Base-by-base conservation (phyloP, 2,797 vertebrate species). In the Sus cebifrons region DNA sequence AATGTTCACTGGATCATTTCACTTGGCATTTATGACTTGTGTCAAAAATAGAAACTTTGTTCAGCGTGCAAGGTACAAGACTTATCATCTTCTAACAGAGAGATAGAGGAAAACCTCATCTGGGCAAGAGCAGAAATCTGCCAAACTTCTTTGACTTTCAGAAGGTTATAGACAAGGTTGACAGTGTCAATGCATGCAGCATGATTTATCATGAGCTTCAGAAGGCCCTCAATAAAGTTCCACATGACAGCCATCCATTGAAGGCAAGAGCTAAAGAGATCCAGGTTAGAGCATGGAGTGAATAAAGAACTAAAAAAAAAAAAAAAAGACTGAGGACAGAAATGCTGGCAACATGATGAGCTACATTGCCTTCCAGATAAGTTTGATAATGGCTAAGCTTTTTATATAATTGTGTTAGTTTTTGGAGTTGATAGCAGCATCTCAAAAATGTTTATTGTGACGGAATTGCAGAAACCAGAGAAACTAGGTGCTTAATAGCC, bases 201-300 rank as follows among this genome's bases (percentile, higher is more conserved):
- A 89, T 98, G 98, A 99, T 99, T 98, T 98, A 98, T 98, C 98
- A 98, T 94, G 97, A 98, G 97, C 98, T 98, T 98, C 96, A 97
- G 98, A 98, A 98, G 98, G 78, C 93, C 98, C 98, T 98, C 98
- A 98, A 98, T 98, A 98, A 98, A 98, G 98, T 98, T 98, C 97
- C 98, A 98, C 98, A 98, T 98, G 98, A 98, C 97, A 98, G 97
- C 94, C 82, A 18, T 98, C 98, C 98, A 96, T 90, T 98, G 98
- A 98, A 98, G 86, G 89, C 94, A 98, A 98, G 97, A 98, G 95
- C 92, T 98, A 95, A 95, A 95, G 89, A 97, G 91, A 98, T 97
- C 52, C 81, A 95, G 94, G 83, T 29, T 89, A 96, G 93, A 96
- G 95, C 54, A 97, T 87, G 96, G 97, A 98, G 86, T 89, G 97